Evolutionary conservation across 2,797 vertebrate species (phyloP).

Genomic region (Valencia hispanica): DNA sequence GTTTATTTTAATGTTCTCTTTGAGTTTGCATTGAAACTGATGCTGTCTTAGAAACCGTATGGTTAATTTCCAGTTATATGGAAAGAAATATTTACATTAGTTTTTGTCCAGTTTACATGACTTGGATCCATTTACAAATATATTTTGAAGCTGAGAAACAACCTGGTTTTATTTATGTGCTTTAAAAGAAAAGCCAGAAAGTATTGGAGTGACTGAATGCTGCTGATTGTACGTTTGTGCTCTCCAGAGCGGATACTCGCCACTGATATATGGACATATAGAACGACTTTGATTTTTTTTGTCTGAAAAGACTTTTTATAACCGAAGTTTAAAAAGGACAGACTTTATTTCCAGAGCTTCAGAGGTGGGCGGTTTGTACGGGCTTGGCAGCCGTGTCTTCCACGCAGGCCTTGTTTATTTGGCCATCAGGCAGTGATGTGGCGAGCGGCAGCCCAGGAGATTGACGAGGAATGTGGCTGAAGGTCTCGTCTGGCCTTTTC

Average conservation of each 20-base stretch:
- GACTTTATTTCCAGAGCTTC: constrained; percentile 67
- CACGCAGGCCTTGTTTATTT: constrained; percentile 73
- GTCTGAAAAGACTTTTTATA: constrained; percentile 48
- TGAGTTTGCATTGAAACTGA: no score
- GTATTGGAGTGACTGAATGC: no score
- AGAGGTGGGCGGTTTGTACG: constrained; percentile 57
- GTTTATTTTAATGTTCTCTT: no score
- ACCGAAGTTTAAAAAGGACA: constrained; percentile 70
- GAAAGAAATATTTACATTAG: no score
- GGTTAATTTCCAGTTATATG: no score
- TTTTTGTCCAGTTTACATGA: no score
- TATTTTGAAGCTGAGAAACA: background rate
- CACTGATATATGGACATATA: constrained; percentile 37
- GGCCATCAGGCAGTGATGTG: constrained; percentile 75
- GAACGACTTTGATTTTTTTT: constrained; percentile 46
- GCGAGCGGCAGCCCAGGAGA: constrained; percentile 70
- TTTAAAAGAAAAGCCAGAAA: background rate
- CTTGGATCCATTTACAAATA: background rate
- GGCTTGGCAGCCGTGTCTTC: constrained; percentile 35
- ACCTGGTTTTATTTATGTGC: background rate
- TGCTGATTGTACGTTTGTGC: background rate
- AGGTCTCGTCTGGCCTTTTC: constrained; percentile 69
- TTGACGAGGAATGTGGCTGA: constrained; percentile 68
- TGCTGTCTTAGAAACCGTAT: no score
- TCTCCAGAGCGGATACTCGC: constrained; percentile 8